phyloP scores from a whole-genome alignment of 35 echinoderm and acorn worm genomes.

The Amphiura filiformis region DNA sequence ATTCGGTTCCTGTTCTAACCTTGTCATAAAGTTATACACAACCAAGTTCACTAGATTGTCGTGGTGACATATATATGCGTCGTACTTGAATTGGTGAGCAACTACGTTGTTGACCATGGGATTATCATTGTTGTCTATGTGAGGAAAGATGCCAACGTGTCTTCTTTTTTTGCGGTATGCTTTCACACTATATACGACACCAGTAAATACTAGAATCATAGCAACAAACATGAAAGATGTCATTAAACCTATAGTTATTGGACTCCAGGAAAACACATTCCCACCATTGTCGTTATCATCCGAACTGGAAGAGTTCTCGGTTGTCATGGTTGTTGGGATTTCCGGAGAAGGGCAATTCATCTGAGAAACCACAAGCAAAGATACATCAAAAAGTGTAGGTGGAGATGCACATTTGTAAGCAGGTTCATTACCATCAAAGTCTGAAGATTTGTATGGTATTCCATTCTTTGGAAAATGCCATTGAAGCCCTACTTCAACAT shows the following conservation, averaged over 20 bases:
- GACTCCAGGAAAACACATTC: not conserved
- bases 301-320: not conserved
- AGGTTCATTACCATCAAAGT: not conserved
- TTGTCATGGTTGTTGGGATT: not conserved
- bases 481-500: not conserved
- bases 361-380: not conserved
- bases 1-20: conserved; percentile 13
- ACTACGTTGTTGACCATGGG: not conserved
- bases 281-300: not conserved
- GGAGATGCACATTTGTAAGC: not conserved
- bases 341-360: not conserved
- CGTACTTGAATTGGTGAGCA: not conserved
- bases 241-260: not conserved
- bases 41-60: not conserved
- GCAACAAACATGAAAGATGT: not conserved
- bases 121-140: too few relatives aligned
- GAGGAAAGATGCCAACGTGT: not conserved
- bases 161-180: not conserved
- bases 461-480: not conserved
- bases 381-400: not conserved
- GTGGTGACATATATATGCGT: conserved; percentile 36
- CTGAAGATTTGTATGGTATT: not conserved
- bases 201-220: not conserved
- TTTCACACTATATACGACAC: not conserved
- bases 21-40: not conserved